Conservation (phyloP, 2,797 vertebrate species). For the Ctenopoma multispine region DNA sequence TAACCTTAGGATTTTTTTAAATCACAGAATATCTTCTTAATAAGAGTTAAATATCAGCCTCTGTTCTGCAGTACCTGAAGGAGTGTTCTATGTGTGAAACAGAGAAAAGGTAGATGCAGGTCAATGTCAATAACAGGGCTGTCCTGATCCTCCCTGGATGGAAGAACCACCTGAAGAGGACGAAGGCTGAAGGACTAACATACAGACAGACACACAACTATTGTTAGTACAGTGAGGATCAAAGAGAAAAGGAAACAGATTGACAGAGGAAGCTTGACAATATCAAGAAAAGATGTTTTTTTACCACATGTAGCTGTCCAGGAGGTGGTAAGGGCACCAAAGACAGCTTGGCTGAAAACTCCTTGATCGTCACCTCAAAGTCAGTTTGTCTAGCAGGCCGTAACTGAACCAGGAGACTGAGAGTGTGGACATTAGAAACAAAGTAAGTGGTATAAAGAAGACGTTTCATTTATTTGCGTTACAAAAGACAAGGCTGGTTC, state of each 20-base stretch:
- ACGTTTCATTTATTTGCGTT: background rate
- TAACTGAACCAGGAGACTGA: slow-evolving; percentile 85
- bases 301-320: slow-evolving; percentile 95
- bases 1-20: background rate
- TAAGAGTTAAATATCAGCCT: background rate
- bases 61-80: slow-evolving; percentile 74
- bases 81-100: slow-evolving; percentile 84
- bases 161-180: slow-evolving; percentile 92
- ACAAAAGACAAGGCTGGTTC: background rate
- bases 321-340: slow-evolving; percentile 93
- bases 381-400: slow-evolving; percentile 85
- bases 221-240: background rate
- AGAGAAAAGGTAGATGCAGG: slow-evolving; percentile 94
- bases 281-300: slow-evolving; percentile 3
- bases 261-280: background rate
- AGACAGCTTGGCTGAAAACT: slow-evolving; percentile 93
- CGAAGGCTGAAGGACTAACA: slow-evolving; percentile 88
- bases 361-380: slow-evolving; percentile 90
- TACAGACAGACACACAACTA: slow-evolving; percentile 23
- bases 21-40: background rate
- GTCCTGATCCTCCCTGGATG: slow-evolving; percentile 89
- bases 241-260: background rate
- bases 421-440: background rate
- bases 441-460: background rate
- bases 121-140: slow-evolving; percentile 91